Conservation (phyloP, 2,113 vertebrate genomes). For the Narcine bancroftii region DNA sequence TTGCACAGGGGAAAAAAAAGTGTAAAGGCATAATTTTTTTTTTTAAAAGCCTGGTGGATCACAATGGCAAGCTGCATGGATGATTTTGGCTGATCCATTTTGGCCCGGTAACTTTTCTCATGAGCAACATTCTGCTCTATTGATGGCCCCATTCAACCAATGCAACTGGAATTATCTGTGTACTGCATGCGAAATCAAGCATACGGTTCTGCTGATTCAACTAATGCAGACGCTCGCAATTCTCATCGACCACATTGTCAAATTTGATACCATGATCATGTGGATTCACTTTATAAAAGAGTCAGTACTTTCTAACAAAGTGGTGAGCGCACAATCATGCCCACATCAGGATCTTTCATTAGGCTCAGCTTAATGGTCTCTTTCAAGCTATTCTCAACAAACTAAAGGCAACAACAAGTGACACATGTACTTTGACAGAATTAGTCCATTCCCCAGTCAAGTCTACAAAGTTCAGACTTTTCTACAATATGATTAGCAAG, state of each 20-base stretch:
- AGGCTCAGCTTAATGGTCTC: conserved; percentile 44
- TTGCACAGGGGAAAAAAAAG: too few relatives aligned
- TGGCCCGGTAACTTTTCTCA: conserved; percentile 19
- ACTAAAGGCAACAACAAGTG: conserved; percentile 41
- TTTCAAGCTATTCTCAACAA: conserved; percentile 44
- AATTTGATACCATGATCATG: conserved; percentile 44
- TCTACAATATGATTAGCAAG: too few relatives aligned
- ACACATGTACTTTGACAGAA: conserved; percentile 48
- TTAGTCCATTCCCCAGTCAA: conserved; percentile 46
- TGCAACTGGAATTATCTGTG: conserved; percentile 25
- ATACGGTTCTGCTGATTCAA: conserved; percentile 42
- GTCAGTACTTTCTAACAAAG: conserved; percentile 40
- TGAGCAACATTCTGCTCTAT: background rate
- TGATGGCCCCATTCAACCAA: conserved; percentile 39
- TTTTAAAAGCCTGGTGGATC: background rate
- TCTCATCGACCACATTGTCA: conserved; percentile 48
- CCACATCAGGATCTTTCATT: conserved; percentile 46
- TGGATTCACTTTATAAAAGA: conserved; percentile 42
- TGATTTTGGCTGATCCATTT: background rate
- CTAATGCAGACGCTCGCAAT: conserved; percentile 41
- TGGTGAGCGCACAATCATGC: conserved; percentile 45
- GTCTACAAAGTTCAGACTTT: too few relatives aligned
- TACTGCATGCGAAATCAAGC: conserved; percentile 41
- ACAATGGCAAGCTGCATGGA: background rate
- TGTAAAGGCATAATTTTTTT: background rate